Percentiles rank a stretch among this genome's conserved stretches.
phyloP scores from a whole-genome alignment of 1,140 invertebrate genomes.

The Pseudomyrmex gracilis region DNA sequence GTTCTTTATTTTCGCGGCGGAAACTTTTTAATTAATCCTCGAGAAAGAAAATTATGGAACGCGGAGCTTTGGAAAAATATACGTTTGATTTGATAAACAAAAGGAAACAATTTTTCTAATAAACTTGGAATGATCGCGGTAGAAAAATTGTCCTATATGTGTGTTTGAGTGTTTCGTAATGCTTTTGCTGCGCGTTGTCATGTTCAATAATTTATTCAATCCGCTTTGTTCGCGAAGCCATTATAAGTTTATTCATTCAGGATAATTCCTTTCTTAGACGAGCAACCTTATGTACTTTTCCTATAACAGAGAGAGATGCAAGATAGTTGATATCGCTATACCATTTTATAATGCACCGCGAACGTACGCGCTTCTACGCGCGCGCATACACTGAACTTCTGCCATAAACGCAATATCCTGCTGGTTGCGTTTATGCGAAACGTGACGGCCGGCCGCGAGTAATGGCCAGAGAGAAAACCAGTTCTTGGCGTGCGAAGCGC shows the following conservation, averaged over 20 bases:
- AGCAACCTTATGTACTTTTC: neutral
- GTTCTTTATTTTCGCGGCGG: neutral
- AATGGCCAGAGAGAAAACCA: constrained; percentile 74
- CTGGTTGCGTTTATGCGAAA: constrained; percentile 73
- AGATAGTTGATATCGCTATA: constrained; percentile 23
- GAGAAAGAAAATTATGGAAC: neutral
- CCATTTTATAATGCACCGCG: constrained; percentile 34
- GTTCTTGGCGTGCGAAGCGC: constrained; percentile 65
- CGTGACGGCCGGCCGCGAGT: constrained; percentile 69
- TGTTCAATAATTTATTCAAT: constrained; percentile 25
- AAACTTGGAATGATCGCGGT: neutral
- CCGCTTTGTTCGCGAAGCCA: constrained; percentile 17
- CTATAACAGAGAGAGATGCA: neutral
- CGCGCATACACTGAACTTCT: constrained; percentile 48
- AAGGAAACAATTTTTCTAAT: neutral
- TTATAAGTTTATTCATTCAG: constrained; percentile 27
- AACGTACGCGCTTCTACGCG: constrained; percentile 50
- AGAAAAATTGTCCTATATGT: neutral
- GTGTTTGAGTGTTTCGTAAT: neutral
- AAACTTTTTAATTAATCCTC: constrained; percentile 15
- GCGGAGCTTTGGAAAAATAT: neutral
- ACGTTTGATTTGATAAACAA: neutral
- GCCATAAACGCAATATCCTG: constrained; percentile 72
- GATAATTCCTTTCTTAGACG: neutral
- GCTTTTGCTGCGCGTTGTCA: neutral